These are phyloP conservation scores for Siderastrea radians DNA, from an alignment of 92 coral and sea anemone genomes.

Conservation along the genomic window DNA sequence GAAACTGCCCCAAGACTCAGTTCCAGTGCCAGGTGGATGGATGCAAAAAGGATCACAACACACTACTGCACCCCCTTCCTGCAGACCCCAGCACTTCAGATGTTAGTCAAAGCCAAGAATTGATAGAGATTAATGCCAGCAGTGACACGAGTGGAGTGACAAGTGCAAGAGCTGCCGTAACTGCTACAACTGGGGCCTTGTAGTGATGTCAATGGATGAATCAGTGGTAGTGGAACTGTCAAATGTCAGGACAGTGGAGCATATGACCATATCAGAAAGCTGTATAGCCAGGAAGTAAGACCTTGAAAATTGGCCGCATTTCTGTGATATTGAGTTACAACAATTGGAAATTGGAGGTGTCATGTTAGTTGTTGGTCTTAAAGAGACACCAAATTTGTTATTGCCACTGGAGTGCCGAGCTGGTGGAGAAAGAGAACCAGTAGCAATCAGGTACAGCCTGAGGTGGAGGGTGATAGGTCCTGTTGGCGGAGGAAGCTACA, in stretches of 20 bases:
- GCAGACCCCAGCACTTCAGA: not conserved
- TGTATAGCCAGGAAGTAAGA: slow-evolving; percentile 59
- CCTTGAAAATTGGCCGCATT: slow-evolving; percentile 54
- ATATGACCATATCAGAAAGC: slow-evolving; percentile 63
- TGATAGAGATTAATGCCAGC: not conserved
- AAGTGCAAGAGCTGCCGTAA: not conserved
- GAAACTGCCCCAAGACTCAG: slow-evolving; percentile 48
- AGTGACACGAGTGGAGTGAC: not conserved
- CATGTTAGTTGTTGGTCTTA: slow-evolving; percentile 5
- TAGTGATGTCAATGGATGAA: slow-evolving; percentile 70
- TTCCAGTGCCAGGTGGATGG: slow-evolving; percentile 51
- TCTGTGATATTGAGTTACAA: not conserved
- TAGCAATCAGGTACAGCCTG: no score
- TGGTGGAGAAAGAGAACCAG: no score
- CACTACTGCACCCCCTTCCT: slow-evolving; percentile 61
- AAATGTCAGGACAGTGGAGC: slow-evolving; percentile 69
- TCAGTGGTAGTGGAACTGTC: slow-evolving; percentile 49
- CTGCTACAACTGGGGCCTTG: slow-evolving; percentile 72
- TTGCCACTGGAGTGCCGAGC: not conserved
- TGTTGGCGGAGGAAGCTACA: slow-evolving; percentile 49
- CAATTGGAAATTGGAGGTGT: no score
- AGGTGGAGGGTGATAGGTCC: no score
- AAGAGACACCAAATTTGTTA: slow-evolving; percentile 47
- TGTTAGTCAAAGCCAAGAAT: not conserved
- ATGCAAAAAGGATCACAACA: slow-evolving; percentile 61